Conservation (phyloP, 2,888 invertebrate genomes). For the Latrodectus hesperus region DNA sequence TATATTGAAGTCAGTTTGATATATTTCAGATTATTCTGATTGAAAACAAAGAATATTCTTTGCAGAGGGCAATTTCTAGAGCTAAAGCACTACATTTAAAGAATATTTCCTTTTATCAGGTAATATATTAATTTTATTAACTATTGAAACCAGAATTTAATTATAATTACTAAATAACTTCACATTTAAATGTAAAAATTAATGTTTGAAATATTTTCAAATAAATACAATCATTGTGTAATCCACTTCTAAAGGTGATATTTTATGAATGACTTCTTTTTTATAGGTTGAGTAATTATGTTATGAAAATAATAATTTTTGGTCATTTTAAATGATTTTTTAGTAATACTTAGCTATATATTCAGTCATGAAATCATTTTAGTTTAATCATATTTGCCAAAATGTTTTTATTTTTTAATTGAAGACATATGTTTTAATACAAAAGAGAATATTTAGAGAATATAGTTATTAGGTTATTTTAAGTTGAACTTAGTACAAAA, state of each 20-base stretch:
- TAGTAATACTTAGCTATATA: too few relatives aligned
- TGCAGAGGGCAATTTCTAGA: slow-evolving; percentile 83
- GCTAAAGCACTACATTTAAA: slow-evolving; percentile 81
- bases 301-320: too few relatives aligned
- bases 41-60: slow-evolving; percentile 93
- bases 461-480: too few relatives aligned
- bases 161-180: neutral
- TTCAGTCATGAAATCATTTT: too few relatives aligned
- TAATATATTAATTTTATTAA: slow-evolving; percentile 58
- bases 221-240: neutral
- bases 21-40: slow-evolving; percentile 82
- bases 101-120: slow-evolving; percentile 83
- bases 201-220: neutral
- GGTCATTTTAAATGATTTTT: too few relatives aligned
- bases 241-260: neutral
- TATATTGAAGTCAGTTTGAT: neutral
- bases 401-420: too few relatives aligned
- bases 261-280: neutral
- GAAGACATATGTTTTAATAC: too few relatives aligned
- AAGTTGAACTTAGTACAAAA: too few relatives aligned
- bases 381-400: too few relatives aligned
- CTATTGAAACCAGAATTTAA: too few relatives aligned
- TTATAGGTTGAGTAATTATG: neutral
- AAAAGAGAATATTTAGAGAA: too few relatives aligned
- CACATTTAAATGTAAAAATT: neutral